Percentiles rank a stretch among this genome's conserved stretches.
These are phyloP conservation scores for Gracilinanus agilis DNA, from an alignment of 2,113 vertebrate genomes.

Conservation along the genomic window DNA sequence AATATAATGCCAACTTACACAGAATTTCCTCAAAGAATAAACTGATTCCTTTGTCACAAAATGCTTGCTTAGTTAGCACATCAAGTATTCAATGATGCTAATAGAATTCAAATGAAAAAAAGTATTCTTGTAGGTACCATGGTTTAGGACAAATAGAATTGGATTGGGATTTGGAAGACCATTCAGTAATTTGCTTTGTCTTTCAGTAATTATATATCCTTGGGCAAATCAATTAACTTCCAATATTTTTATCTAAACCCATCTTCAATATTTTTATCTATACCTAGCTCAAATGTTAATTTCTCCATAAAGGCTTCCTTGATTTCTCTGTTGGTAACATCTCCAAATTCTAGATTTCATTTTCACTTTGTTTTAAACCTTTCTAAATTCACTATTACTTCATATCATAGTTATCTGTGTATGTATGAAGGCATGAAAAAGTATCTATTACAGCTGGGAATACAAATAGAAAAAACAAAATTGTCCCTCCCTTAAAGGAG, in stretches of 20 bases:
- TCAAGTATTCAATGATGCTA: neutral
- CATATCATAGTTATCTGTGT: neutral
- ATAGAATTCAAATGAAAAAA: neutral
- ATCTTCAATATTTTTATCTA: neutral
- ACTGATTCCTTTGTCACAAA: constrained; percentile 24
- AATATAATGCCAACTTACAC: neutral
- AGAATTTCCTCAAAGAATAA: neutral
- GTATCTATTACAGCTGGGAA: neutral
- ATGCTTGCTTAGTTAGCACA: neutral
- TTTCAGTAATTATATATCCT: neutral
- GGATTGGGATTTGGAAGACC: neutral
- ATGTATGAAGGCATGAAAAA: neutral
- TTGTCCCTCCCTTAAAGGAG: neutral
- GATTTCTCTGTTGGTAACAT: neutral
- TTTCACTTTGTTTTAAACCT: neutral
- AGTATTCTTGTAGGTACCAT: neutral
- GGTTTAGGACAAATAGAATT: neutral
- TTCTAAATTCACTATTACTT: neutral
- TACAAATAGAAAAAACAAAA: neutral
- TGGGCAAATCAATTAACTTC: neutral
- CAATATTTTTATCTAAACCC: neutral
- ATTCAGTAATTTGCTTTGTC: neutral
- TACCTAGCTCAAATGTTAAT: neutral
- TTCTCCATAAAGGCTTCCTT: neutral
- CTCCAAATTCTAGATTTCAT: neutral